These are phyloP conservation scores for Emmelina monodactyla DNA, from an alignment of 2,888 invertebrate species.

Conservation along the genomic window DNA sequence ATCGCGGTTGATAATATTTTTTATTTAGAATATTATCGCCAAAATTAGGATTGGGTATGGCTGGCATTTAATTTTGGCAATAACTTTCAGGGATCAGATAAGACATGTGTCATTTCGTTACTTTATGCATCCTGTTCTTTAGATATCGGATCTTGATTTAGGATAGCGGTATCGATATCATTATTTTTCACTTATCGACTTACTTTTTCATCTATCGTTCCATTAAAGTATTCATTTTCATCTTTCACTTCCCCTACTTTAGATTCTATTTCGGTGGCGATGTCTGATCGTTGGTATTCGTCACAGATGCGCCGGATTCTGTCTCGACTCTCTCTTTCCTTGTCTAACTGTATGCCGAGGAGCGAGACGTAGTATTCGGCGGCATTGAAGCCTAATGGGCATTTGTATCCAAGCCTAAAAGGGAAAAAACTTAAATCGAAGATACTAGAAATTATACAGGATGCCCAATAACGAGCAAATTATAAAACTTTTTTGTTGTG, in stretches of 20 bases:
- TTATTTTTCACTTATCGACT: too few relatives aligned
- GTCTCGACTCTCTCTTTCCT: conserved; percentile 44
- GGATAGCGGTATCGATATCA: too few relatives aligned
- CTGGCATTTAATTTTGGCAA: too few relatives aligned
- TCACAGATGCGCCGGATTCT: conserved; percentile 62
- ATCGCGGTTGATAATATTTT: too few relatives aligned
- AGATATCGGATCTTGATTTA: too few relatives aligned
- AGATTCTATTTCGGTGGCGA: conserved; percentile 39
- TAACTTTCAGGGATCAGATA: too few relatives aligned
- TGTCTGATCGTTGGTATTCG: conserved; percentile 57
- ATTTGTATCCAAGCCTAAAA: conserved; percentile 67
- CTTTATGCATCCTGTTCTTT: too few relatives aligned
- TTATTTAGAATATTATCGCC: too few relatives aligned
- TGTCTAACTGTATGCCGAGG: conserved; percentile 50
- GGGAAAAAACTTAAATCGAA: neutral
- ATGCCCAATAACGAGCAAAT: too few relatives aligned
- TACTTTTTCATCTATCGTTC: conserved; percentile 40
- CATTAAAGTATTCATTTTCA: conserved; percentile 49
- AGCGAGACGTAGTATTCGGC: conserved; percentile 83
- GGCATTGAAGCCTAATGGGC: conserved; percentile 82
- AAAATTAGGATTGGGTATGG: too few relatives aligned
- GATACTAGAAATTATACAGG: conserved; percentile 1
- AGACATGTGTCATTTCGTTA: too few relatives aligned
- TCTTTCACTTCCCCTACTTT: conserved; percentile 45
- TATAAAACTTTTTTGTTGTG: too few relatives aligned